These are phyloP conservation scores for Hipparchia sbordonii DNA, from an alignment of 2,888 invertebrate species.

Conservation along the genomic window DNA sequence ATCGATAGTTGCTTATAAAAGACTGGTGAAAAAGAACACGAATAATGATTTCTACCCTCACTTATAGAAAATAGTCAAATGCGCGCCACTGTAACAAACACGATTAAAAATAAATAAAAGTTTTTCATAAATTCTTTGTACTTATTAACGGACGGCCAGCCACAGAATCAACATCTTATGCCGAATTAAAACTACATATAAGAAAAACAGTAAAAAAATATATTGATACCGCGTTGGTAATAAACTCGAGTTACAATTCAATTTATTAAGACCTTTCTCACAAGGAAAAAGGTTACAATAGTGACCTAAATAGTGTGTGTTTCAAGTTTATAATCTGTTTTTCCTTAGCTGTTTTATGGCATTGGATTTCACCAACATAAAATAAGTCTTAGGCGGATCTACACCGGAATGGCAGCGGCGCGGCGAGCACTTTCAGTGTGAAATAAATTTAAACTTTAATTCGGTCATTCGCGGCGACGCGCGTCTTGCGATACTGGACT, in stretches of 20 bases:
- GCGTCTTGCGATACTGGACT: too few species aligned
- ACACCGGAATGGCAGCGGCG: too few species aligned
- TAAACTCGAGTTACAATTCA: not conserved
- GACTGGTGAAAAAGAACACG: not conserved
- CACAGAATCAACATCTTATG: conserved; percentile 46
- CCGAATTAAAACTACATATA: conserved; percentile 34
- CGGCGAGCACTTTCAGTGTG: too few species aligned
- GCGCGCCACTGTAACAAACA: conserved; percentile 2
- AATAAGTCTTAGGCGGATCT: too few species aligned
- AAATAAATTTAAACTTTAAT: too few species aligned
- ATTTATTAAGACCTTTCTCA: not conserved
- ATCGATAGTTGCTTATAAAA: not conserved
- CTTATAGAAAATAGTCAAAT: not conserved
- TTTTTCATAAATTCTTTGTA: conserved; percentile 31
- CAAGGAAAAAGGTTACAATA: not conserved
- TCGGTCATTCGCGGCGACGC: too few species aligned
- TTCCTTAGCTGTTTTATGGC: too few species aligned
- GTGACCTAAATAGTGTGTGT: not conserved
- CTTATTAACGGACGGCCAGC: conserved; percentile 36
- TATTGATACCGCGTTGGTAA: conserved; percentile 2
- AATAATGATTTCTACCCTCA: not conserved
- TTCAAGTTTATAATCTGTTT: too few species aligned
- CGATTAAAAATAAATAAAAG: conserved; percentile 1
- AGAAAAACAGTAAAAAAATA: conserved; percentile 9
- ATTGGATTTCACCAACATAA: too few species aligned